Conservation (phyloP, 2,113 vertebrate genomes). For the Chloropsis cyanopogon region DNA sequence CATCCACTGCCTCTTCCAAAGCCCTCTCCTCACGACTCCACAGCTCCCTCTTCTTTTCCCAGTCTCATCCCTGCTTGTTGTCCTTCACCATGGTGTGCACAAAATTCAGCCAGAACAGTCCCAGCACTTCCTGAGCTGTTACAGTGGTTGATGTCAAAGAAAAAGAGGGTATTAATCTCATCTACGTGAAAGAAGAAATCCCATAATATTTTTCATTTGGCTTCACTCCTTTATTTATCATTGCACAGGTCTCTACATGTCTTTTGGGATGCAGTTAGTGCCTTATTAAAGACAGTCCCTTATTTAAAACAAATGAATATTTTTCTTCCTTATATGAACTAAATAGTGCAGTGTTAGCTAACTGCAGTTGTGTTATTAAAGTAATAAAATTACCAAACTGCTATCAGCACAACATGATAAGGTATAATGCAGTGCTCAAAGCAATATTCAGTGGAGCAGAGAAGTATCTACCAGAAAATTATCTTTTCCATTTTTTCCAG, state of each 20-base stretch:
- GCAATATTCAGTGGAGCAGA: background rate
- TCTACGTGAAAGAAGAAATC: background rate
- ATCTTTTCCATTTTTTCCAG: background rate
- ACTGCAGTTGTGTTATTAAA: background rate
- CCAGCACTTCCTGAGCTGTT: background rate
- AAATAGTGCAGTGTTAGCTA: background rate
- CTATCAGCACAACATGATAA: background rate
- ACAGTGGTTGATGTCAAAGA: fast-evolving
- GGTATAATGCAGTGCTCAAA: background rate
- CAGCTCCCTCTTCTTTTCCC: background rate
- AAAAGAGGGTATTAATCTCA: background rate
- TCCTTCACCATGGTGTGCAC: fast-evolving
- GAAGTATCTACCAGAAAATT: background rate
- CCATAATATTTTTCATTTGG: background rate
- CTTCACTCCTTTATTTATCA: background rate
- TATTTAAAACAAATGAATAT: background rate
- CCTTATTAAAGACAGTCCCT: background rate
- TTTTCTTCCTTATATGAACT: background rate
- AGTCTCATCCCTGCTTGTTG: background rate
- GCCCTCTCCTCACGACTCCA: fast-evolving
- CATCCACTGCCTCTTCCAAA: background rate
- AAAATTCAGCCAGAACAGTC: background rate
- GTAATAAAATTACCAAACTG: background rate
- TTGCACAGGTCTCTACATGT: background rate
- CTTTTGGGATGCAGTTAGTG: background rate